Base-by-base conservation (phyloP, 53 echinoderm and acorn worm species). In the Echinarachnius parma region DNA sequence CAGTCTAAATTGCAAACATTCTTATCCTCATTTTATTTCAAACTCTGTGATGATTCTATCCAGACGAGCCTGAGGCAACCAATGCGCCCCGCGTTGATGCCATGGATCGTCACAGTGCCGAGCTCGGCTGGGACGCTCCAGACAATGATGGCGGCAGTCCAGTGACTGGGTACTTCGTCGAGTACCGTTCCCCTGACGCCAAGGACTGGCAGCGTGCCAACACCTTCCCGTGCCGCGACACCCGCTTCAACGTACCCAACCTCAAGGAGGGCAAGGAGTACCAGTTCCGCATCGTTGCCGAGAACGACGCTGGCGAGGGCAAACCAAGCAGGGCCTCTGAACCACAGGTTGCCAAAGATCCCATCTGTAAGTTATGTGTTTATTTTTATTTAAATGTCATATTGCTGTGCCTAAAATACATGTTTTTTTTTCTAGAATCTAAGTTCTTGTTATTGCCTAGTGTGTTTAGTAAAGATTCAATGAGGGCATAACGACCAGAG, bases 241-340 rank as follows among this genome's bases (percentile, higher is more conserved):
- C 62, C 1, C 28, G 49, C 8, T 84, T 47, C 46, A 75, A 69
- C 0, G 88, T 96, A 4, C 98, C 91, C 0, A 77, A 82, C 62
- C 86, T 96, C 48, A 78, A 75, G 27, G 98, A 96, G 33, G 98
- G 98, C 15, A 50, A 81, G 8, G 98, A 96, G 78, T 96, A 96
- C 61, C 91, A 96, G 82, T 91, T 96, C 81, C 80, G 98, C 23
- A 83, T 91, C 31, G 48, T 85, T 7, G 98, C 98, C 0, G 75
- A 71, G 59, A 96, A 96, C 58, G 90, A 96, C 36, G 98, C 98
- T 2, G 98, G 98, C 15, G 84, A 86, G 27, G 90, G 98, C 36
- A 90, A 96, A 69, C 98, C 98, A 9, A 96, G 98, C 80, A 68
- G 91, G 1, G 69, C 79, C 0, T 83, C 98, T 4, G 86, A 91